Base-by-base conservation (phyloP, 2,888 invertebrate genomes). In the Vanessa cardui region DNA sequence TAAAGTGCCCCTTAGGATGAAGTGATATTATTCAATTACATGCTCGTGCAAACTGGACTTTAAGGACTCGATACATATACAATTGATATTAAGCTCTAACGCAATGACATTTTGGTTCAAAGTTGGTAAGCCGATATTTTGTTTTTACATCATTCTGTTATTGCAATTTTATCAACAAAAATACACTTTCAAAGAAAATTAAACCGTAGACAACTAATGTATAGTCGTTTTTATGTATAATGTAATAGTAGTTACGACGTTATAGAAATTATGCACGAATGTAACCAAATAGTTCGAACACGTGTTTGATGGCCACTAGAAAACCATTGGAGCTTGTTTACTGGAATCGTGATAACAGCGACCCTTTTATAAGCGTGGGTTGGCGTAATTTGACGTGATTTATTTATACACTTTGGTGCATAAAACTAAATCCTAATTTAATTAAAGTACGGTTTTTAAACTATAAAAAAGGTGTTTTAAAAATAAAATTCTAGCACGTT, bases 1-100 rank as follows among this genome's bases (percentile, higher is more conserved):
- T 88, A 87, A 89, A 90, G 89, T 87, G 90, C 89, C 89, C 89
- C 89, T 89, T 87, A 87, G 85, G 87, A 88, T 89, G 88, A 87
- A 89, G 88, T 88, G 90, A 90, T 88, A 89, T 90, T 87, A 86
- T 89, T 87, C 86, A 89, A 85, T 83, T 87, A 85, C 71, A 68
- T 71, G 68, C 69, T 64, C 45, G 61, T 69, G 70, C 62, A 68
- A 69, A 68, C 56, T 64, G 67, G 26, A 69, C 62, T 66, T 68
- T 65, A 66, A 60, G 45, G 8, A 16, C 54, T n/a, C 33, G n/a
- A 15, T 33, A 16, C 16, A 49, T 8, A 49, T 6, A n/a, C 20
- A 62, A 63, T 33, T 6, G 33, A 70, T 61, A 70, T 71, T 67
- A 62, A 70, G 62, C 44, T 7, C 20, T 58, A 60, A 61, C 0